These are phyloP conservation scores for Polyploca ridens DNA, from an alignment of 2,888 invertebrate species.

Conservation along the genomic window DNA sequence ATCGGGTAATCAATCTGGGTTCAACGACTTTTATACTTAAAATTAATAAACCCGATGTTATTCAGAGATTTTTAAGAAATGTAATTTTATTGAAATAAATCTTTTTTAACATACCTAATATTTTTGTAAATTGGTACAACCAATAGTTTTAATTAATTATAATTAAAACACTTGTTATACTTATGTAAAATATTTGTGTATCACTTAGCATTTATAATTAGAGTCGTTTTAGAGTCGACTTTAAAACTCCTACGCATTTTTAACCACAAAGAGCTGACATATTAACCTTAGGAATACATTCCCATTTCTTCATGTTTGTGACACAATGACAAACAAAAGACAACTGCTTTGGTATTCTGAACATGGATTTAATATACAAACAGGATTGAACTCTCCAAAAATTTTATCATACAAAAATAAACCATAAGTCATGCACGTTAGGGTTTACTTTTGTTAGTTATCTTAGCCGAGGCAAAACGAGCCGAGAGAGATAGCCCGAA, in stretches of 20 bases:
- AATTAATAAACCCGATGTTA: too few relatives aligned
- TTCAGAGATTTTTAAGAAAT: too few relatives aligned
- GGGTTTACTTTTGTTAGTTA: too few relatives aligned
- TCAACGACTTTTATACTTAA: background rate
- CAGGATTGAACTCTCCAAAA: too few relatives aligned
- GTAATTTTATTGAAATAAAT: too few relatives aligned
- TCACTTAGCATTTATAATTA: background rate
- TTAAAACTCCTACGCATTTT: constrained; percentile 2
- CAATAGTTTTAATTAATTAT: background rate
- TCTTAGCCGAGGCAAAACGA: too few relatives aligned
- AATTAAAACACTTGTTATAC: background rate
- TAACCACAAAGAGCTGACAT: constrained; percentile 1
- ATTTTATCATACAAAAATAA: too few relatives aligned
- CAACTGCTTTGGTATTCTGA: too few relatives aligned
- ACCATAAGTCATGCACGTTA: too few relatives aligned
- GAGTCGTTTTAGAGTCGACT: background rate
- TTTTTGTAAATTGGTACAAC: background rate
- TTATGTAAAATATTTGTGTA: background rate
- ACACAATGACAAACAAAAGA: too few relatives aligned
- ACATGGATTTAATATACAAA: too few relatives aligned
- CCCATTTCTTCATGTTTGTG: background rate
- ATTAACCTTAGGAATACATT: constrained; percentile 4
- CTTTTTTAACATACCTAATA: background rate
- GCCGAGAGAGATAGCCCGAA: too few relatives aligned
- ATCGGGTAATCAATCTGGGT: background rate